Percentiles rank a stretch among this genome's conserved stretches.
These are phyloP conservation scores for Ochropleura plecta DNA, from an alignment of 2,888 invertebrate species.

Conservation along the genomic window DNA sequence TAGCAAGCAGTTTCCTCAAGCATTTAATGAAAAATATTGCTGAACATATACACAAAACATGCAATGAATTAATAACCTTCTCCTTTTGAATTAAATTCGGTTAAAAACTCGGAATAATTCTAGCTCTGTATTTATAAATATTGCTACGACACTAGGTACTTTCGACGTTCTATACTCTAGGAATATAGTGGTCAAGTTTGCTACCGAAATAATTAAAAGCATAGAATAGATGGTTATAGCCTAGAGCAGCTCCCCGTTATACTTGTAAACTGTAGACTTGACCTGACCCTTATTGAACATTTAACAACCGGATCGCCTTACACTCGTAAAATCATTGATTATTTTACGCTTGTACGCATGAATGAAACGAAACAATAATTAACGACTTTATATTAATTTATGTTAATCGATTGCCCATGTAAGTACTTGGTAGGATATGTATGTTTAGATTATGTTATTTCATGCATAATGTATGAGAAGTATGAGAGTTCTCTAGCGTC, in stretches of 20 bases:
- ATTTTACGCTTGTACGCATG: slow-evolving; percentile 51
- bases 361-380: slow-evolving; percentile 45
- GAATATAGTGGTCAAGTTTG: neutral
- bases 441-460: slow-evolving; percentile 23
- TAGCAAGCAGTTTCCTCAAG: no score
- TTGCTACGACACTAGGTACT: neutral
- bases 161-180: neutral
- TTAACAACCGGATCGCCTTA: slow-evolving; percentile 35
- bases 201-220: no score
- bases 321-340: slow-evolving; percentile 36
- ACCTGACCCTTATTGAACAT: neutral
- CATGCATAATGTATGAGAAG: slow-evolving; percentile 27
- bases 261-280: slow-evolving; percentile 2
- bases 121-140: neutral
- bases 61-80: no score
- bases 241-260: neutral
- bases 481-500: slow-evolving; percentile 24
- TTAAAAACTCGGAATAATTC: no score
- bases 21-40: no score
- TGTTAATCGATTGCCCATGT: slow-evolving; percentile 27
- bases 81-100: no score
- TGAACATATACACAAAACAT: no score
- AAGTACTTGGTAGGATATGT: slow-evolving; percentile 1
- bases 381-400: slow-evolving; percentile 22
- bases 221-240: neutral